Base-by-base conservation (phyloP, 2,113 vertebrate genomes). In the Grammomys dolichurus region DNA sequence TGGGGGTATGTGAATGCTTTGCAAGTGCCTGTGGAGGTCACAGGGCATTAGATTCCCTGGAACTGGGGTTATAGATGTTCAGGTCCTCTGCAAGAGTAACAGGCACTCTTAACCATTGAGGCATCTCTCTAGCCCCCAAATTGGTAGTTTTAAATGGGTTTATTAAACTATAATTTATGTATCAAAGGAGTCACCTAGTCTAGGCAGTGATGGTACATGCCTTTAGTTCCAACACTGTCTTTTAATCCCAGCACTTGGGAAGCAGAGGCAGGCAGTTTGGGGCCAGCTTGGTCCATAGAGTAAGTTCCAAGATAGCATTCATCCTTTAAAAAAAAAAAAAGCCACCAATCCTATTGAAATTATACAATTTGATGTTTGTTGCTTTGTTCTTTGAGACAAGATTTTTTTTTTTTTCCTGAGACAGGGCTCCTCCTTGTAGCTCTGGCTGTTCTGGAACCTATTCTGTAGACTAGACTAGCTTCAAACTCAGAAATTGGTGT, bases 161-260 rank as follows among this genome's bases (percentile, higher is more conserved):
- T 93, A 87, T 82, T 93, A n/a, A 89, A 11, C 5, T 89, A 36
- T 87, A 58, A 73, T 89, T 89, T 96, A 89, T 1, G 67, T 72
- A 26, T 9, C 7, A 0, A 58, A 40, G 58, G 51, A 81, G 54
- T 58, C 33, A 81, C 48, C 17, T 51, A 80, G 17, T 12, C 78
- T 20, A 14, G 36, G 51, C 13, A 22, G 51, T 96, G 19, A 19
- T 82, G 36, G 20, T 26, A 24, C 36, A 43, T 8, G n/a, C 54
- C 36, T 58, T 58, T 82, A 60, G 54, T 82, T 20, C 36, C 54
- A 82, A 56, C 36, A 40, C 11, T 40, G 65, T 24, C 54, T 22
- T 58, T 58, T 82, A 40, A n/a, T 58, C 36, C 54, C 54, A 82
- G 54, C 36, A 40, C 20, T 58, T 6, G 56, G n/a, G 22, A 82